Base-by-base conservation (phyloP, 2,113 vertebrate species). In the Tiliqua scincoides region DNA sequence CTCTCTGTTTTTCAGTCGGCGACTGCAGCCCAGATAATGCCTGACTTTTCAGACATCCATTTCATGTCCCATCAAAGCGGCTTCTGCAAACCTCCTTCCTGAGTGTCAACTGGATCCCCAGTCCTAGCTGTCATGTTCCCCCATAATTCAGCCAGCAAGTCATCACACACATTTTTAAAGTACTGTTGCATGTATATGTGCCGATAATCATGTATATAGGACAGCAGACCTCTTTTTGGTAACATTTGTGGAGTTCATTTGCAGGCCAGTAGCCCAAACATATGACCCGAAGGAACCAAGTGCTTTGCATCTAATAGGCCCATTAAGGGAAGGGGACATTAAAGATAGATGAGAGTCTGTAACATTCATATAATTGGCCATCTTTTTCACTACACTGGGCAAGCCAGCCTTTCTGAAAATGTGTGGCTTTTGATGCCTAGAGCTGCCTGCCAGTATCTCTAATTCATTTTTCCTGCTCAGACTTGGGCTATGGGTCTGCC, bases 301-400 rank as follows among this genome's bases (percentile, higher is more conserved):
- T 27, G 15, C 18, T 72, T 37, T 37, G 27, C 59, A 35, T 30
- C 68, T 10, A 23, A 32, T 1, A 54, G 79, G 61, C 30, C 10
- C 21, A 18, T 27, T 61, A 1, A 14, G 11, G 54, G 40, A n/a
- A 43, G 40, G 73, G 90, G 52, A 25, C 18, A 30, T 91, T 91
- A 85, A 87, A 90, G 74, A 80, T 77, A 90, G 89, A 93, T 84
- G 87, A 35, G 74, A 87, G 27, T 79, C 90, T 82, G 21, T 79
- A 87, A 91, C 35, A 93, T 92, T 85, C 93, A 68, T 90, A 67
- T 92, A 48, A 27, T 25, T 18, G 6, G 4, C 40, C 85, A 32
- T 2, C 14, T 78, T 70, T 11, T 32, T 32, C 8, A 25, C 11
- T n/a, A 43, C 12, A 4, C 57, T 57, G 54, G 54, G 54, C 54